These are phyloP conservation scores for Lucilia sericata DNA, from an alignment of 1,140 invertebrate species.

Conservation along the genomic window DNA sequence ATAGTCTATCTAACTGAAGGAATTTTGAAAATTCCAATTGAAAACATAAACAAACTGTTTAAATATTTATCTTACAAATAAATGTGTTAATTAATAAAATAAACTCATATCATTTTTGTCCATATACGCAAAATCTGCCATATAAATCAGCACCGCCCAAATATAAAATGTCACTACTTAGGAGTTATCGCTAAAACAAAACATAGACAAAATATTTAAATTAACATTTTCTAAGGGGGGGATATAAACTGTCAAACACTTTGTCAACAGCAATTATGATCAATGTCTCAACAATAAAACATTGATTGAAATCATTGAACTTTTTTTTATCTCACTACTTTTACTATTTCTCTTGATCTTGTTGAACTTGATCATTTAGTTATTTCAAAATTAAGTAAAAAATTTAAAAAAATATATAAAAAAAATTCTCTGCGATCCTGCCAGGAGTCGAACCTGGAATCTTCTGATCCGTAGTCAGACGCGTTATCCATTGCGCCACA, in stretches of 20 bases:
- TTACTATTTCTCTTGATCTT: not conserved
- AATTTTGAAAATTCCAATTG: too few relatives aligned
- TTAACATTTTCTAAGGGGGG: not conserved
- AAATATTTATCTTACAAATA: too few relatives aligned
- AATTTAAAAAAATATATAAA: not conserved
- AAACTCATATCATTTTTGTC: not conserved
- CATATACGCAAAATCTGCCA: not conserved
- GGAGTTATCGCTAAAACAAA: too few relatives aligned
- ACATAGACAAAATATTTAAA: not conserved
- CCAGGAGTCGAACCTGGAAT: constrained; percentile 81
- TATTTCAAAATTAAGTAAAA: not conserved
- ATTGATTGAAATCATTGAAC: too few relatives aligned
- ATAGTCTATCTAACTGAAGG: too few relatives aligned
- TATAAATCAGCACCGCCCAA: not conserved
- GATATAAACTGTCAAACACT: too few relatives aligned
- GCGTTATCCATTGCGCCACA: constrained; percentile 81
- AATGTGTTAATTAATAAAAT: too few relatives aligned
- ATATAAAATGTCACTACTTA: not conserved
- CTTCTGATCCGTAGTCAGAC: constrained; percentile 80
- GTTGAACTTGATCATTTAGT: not conserved
- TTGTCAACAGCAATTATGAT: not conserved
- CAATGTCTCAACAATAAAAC: not conserved
- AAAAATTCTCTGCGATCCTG: constrained; percentile 69
- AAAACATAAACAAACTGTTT: too few relatives aligned
- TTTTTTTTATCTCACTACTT: not conserved